Conservation (phyloP, 2,113 vertebrate species). For the Corythaeola cristata region DNA sequence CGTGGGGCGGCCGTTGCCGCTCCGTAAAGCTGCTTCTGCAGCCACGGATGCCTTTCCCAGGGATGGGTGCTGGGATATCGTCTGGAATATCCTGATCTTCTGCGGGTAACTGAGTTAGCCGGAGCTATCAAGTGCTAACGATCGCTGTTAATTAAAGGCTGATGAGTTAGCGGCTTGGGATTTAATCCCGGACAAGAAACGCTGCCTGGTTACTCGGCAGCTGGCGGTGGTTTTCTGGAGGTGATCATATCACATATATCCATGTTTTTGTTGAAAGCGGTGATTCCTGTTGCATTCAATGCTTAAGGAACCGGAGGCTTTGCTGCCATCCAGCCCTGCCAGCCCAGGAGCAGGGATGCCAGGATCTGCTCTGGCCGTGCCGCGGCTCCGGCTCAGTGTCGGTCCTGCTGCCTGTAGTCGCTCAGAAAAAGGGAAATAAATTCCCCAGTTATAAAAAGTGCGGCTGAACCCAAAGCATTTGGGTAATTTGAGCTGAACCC, state of each 20-base stretch:
- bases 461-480: background rate
- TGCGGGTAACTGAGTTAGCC: background rate
- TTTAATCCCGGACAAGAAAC: background rate
- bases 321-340: background rate
- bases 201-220: background rate
- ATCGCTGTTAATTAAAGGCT: background rate
- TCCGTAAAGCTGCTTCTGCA: background rate
- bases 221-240: background rate
- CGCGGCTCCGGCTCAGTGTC: background rate
- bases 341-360: background rate
- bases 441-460: background rate
- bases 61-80: background rate
- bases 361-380: background rate
- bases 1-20: background rate
- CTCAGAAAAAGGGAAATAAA: background rate
- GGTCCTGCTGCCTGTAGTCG: background rate
- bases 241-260: background rate
- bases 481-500: background rate
- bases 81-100: background rate
- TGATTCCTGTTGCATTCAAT: background rate
- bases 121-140: background rate
- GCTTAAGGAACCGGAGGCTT: background rate
- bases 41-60: background rate
- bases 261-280: background rate
- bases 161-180: constrained; percentile 24